These are phyloP conservation scores for Drosophila sturtevanti DNA, from an alignment of 1,140 invertebrate genomes.

Conservation along the genomic window DNA sequence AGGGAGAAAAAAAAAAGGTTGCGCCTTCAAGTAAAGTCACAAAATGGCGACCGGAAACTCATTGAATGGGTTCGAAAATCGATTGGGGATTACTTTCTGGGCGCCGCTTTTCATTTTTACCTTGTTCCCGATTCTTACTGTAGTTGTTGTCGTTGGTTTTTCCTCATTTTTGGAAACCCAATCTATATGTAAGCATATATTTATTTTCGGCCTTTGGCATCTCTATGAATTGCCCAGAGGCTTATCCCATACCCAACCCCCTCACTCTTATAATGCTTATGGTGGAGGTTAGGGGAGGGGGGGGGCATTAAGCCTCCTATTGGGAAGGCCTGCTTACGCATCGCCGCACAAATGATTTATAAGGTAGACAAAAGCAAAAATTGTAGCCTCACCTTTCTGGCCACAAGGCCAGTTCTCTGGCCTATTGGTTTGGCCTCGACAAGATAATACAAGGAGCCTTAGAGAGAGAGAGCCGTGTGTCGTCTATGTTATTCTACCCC, in stretches of 20 bases:
- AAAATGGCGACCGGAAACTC: slow-evolving; percentile 68
- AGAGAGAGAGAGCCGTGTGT: not conserved
- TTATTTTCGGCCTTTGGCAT: slow-evolving; percentile 61
- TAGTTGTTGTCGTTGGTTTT: not conserved
- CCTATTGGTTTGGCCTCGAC: slow-evolving; percentile 1
- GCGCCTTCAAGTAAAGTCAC: slow-evolving; percentile 56
- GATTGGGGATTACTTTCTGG: slow-evolving; percentile 75
- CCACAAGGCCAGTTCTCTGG: not conserved
- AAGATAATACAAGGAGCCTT: slow-evolving; percentile 11
- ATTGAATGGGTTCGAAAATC: slow-evolving; percentile 72
- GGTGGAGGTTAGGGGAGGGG: not conserved
- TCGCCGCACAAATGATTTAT: slow-evolving; percentile 77
- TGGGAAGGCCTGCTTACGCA: slow-evolving; percentile 60
- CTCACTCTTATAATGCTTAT: not conserved
- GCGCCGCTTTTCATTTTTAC: slow-evolving; percentile 76
- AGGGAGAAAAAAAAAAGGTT: slow-evolving; percentile 38
- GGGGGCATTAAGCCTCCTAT: slow-evolving; percentile 40
- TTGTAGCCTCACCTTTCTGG: slow-evolving; percentile 50
- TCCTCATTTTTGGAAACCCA: not conserved
- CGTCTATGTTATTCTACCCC: not conserved
- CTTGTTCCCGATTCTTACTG: slow-evolving; percentile 40
- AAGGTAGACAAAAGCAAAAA: slow-evolving; percentile 73
- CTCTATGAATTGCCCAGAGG: slow-evolving; percentile 28
- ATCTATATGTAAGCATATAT: slow-evolving; percentile 36
- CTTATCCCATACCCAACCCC: slow-evolving; percentile 33